phyloP scores from a whole-genome alignment of 35 echinoderm and acorn worm species.

The Heliocidaris tuberculata region DNA sequence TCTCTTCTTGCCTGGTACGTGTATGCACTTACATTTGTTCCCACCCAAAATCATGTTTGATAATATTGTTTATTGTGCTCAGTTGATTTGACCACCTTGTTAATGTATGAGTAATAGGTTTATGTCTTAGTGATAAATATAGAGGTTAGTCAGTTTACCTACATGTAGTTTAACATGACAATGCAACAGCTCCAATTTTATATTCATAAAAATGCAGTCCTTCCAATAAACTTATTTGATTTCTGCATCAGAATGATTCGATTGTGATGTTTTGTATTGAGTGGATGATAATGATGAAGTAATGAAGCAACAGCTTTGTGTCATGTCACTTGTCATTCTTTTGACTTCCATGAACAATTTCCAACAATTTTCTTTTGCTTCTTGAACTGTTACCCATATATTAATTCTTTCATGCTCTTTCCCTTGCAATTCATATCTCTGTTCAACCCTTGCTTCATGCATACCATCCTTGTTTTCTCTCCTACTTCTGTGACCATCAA shows the following conservation, averaged over 20 bases:
- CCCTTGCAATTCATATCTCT: no score
- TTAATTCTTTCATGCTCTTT: no score
- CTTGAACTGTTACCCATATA: no score
- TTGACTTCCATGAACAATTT: no score
- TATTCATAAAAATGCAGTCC: neutral
- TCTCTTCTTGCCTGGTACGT: neutral
- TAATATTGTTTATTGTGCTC: neutral
- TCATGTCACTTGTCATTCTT: no score
- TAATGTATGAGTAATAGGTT: neutral
- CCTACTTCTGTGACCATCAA: no score
- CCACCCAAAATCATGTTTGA: neutral
- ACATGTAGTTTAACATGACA: neutral
- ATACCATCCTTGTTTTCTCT: no score
- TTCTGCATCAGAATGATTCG: neutral
- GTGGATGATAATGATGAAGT: neutral
- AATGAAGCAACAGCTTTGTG: no score
- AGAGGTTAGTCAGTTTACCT: neutral
- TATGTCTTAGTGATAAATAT: neutral
- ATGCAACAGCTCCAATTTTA: neutral
- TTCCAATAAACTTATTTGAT: conserved; percentile 7
- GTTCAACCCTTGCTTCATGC: no score
- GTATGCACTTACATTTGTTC: no score
- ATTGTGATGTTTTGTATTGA: neutral
- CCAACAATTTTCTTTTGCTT: no score
- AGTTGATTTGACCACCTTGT: neutral